These are phyloP conservation scores for Oreortyx pictus DNA, from an alignment of 2,797 vertebrate genomes.

Conservation along the genomic window DNA sequence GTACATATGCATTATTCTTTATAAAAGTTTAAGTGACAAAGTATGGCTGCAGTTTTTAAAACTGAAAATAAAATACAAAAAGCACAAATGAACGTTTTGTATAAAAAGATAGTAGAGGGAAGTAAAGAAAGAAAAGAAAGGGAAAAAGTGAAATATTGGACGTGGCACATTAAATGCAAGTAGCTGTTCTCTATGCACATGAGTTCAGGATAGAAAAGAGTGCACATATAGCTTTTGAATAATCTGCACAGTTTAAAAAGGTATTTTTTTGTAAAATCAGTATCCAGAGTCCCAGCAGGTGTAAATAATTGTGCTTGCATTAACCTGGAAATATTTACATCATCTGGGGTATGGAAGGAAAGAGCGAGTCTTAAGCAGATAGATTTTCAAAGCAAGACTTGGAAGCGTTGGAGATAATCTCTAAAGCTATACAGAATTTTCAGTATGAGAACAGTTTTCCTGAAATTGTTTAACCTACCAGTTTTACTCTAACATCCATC, in stretches of 20 bases:
- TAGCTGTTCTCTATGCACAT: background rate
- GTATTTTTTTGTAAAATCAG: constrained; percentile 9
- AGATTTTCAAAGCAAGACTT: background rate
- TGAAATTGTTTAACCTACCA: constrained; percentile 2
- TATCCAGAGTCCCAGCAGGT: background rate
- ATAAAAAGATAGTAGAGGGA: background rate
- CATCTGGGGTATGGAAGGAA: background rate
- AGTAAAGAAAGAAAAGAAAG: too few relatives aligned
- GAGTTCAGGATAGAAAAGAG: background rate
- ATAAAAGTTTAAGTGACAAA: constrained; percentile 59
- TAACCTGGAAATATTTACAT: background rate
- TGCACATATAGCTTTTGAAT: background rate
- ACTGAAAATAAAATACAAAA: background rate
- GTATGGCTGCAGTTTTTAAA: background rate
- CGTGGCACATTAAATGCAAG: background rate
- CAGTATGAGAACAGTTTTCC: background rate
- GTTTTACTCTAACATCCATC: background rate
- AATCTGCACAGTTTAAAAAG: background rate
- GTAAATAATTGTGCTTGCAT: background rate
- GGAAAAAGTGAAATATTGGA: background rate
- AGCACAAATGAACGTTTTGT: background rate
- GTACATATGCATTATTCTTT: constrained; percentile 45
- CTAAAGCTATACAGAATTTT: background rate
- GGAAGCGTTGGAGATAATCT: background rate
- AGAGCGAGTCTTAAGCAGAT: background rate